Base-by-base conservation (phyloP, 2,888 invertebrate species). In the Trilocha varians region DNA sequence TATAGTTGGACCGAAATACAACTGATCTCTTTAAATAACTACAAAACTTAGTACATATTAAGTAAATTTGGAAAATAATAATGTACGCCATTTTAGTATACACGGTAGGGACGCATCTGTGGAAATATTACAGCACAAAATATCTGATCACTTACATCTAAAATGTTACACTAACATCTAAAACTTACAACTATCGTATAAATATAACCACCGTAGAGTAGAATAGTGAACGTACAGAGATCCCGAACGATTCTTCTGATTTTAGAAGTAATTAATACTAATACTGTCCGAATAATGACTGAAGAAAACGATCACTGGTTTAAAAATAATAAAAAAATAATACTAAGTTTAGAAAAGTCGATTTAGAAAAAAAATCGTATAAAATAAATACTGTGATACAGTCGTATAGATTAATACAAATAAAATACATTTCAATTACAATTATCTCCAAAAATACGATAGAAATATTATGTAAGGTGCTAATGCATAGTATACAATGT, bases 131-230 rank as follows among this genome's bases (percentile, higher is more conserved):
- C 68, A 72, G 70, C 77, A 74, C 71, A 78, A 74, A 71, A 76
- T 72, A 79, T 72, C 71, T 71, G 70, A 75, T 76, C 70, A 64
- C 79, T 79, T 82, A 83, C 49, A 73, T 71, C 60, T 60, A 59
- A 58, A 51, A 55, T 52, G 68, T 70, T 71, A 75, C 54, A 64
- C 73, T 79, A 64, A 47, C 65, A 48, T 53, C 61, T 56, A 64
- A 25, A 2, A 42, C 79, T 83, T 82, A 83, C 50, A 64, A 46
- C 75, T 83, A 85, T 82, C 82, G 82, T 85, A 85, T 82, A 79
- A 73, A 75, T 79, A 82, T 83, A 80, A 72, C 78, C 80, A 80
- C 77, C 77, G 66, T 72, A 74, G 52, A 74, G 65, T 75, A 63
- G 63, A 66, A 58, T 63, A 74, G 66, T 70, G 71, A 82, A 78